Evolutionary conservation across 2,888 invertebrate species (phyloP).

Genomic region (Crossocerus cetratus): DNA sequence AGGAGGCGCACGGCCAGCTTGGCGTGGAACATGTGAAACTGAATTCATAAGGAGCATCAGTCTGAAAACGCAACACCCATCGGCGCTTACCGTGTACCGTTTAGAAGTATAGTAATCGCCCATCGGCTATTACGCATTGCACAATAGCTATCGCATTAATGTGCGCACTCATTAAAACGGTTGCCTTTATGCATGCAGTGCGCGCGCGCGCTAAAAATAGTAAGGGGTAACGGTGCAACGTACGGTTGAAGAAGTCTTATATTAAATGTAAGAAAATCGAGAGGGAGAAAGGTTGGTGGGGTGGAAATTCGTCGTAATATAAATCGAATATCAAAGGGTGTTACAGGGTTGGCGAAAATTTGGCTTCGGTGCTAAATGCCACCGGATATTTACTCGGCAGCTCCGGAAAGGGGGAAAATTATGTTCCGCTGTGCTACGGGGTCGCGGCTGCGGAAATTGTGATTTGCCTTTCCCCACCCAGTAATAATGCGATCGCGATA

Average conservation of each 20-base stretch:
- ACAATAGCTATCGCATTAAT: too few relatives aligned
- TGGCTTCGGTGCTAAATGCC: slow-evolving; percentile 7
- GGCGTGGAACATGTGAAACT: slow-evolving; percentile 3
- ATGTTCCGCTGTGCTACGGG: slow-evolving; percentile 58
- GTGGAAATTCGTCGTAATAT: too few relatives aligned
- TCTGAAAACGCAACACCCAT: not conserved
- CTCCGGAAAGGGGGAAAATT: slow-evolving; percentile 64
- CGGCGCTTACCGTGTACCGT: not conserved
- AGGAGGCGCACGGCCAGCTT: not conserved
- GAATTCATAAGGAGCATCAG: slow-evolving; percentile 4
- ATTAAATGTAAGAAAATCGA: too few relatives aligned
- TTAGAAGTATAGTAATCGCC: not conserved
- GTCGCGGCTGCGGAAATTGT: slow-evolving; percentile 67
- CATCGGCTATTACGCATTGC: not conserved
- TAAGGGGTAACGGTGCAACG: too few relatives aligned
- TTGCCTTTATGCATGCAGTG: too few relatives aligned
- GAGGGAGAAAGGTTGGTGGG: too few relatives aligned
- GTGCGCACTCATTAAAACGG: too few relatives aligned
- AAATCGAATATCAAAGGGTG: too few relatives aligned
- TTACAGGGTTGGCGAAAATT: not conserved
- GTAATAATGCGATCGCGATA: slow-evolving; percentile 64
- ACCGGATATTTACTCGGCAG: slow-evolving; percentile 52
- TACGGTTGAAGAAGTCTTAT: too few relatives aligned
- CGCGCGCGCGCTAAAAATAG: too few relatives aligned
- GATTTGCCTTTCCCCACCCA: slow-evolving; percentile 72